A percentile compares a stretch with the other conserved stretches of the same genome.
Conservation (phyloP, 2,113 vertebrate species). For the Lophochroa leadbeateri region DNA sequence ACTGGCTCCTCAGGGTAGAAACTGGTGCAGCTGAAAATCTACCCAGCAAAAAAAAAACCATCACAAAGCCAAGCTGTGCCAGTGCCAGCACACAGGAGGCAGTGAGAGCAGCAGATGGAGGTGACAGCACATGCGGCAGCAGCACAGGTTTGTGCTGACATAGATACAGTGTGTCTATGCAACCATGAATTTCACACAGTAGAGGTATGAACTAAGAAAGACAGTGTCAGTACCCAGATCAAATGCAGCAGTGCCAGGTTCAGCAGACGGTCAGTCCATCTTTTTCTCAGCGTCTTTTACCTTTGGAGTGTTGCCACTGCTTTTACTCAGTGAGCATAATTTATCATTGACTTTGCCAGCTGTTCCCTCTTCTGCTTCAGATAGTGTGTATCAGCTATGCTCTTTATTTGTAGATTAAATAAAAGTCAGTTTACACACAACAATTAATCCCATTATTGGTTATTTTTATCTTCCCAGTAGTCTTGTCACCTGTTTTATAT, state of each 20-base stretch:
- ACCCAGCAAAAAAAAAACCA: background rate
- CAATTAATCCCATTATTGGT: background rate
- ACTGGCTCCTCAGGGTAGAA: background rate
- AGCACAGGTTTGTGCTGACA: constrained; percentile 4
- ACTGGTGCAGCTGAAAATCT: background rate
- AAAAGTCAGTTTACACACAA: background rate
- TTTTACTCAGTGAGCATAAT: background rate
- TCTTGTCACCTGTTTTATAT: background rate
- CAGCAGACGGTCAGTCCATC: background rate
- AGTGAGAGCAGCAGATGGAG: background rate
- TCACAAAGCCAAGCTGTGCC: background rate
- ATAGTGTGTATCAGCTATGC: background rate
- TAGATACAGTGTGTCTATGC: background rate
- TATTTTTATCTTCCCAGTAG: background rate
- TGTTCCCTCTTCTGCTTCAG: background rate
- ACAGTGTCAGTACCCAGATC: background rate
- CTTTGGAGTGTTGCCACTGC: background rate
- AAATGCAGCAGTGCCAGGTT: background rate
- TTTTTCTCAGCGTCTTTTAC: background rate
- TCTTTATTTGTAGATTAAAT: background rate
- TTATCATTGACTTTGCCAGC: background rate
- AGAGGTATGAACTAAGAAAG: background rate
- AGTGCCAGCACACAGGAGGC: background rate
- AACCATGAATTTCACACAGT: background rate
- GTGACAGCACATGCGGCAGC: background rate